These are phyloP conservation scores for Dicranocentrus wangi DNA, from an alignment of 2,888 invertebrate genomes.

Conservation along the genomic window DNA sequence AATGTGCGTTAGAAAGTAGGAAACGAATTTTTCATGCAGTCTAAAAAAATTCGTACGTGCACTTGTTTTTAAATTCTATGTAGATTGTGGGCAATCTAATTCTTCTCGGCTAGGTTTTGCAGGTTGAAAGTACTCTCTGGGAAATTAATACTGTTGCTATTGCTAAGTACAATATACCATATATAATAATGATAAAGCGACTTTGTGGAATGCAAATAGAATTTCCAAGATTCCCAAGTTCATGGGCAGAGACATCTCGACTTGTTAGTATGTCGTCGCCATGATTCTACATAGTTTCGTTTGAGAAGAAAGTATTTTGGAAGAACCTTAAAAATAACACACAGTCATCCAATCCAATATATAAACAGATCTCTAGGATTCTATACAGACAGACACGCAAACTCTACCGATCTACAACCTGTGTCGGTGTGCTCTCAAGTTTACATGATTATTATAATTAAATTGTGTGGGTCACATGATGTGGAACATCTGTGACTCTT, in stretches of 20 bases:
- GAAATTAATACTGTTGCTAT: conserved; percentile 64
- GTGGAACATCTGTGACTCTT: too few species aligned
- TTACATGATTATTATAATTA: too few species aligned
- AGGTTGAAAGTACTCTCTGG: conserved; percentile 53
- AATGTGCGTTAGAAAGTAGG: conserved; percentile 12
- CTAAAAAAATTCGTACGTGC: background rate
- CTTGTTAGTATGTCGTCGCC: background rate
- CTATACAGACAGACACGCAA: too few species aligned
- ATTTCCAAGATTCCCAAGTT: background rate
- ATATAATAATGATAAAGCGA: background rate
- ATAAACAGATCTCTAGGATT: background rate
- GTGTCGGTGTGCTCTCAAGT: too few species aligned
- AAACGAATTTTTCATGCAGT: background rate
- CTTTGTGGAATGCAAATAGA: conserved; percentile 49
- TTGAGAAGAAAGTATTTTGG: background rate
- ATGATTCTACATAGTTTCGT: too few species aligned
- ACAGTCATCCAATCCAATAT: background rate
- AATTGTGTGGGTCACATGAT: too few species aligned
- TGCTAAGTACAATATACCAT: conserved; percentile 40
- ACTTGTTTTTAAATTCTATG: background rate
- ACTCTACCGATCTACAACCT: too few species aligned
- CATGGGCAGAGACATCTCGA: background rate
- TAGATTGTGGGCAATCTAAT: background rate
- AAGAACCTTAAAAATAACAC: background rate
- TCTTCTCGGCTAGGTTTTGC: background rate